Evolutionary conservation across 1,140 invertebrate species (phyloP).

Genomic region (Drosophila bocki): DNA sequence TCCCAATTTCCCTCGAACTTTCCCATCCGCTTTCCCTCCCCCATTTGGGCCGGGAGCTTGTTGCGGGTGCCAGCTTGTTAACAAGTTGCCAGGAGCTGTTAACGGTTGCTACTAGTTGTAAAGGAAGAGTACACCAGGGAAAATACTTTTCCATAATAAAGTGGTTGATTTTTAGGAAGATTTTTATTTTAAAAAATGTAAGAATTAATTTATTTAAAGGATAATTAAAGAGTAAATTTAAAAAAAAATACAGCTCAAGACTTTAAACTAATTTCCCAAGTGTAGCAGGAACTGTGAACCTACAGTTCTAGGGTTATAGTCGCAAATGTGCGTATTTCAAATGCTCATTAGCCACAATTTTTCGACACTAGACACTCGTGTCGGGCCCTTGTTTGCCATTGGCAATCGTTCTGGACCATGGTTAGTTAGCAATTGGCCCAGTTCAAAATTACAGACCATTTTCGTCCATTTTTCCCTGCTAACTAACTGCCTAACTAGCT

Average conservation of each 20-base stretch:
- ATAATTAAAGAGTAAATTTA: too few species aligned
- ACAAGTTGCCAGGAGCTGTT: constrained; percentile 72
- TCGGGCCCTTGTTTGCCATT: constrained; percentile 58
- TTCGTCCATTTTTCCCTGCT: constrained; percentile 54
- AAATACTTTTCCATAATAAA: neutral
- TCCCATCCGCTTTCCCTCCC: constrained; percentile 14
- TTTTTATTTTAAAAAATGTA: neutral
- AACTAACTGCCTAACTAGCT: constrained; percentile 64
- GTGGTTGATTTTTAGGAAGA: neutral
- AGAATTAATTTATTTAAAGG: too few species aligned
- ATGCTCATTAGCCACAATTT: constrained; percentile 79
- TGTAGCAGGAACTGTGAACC: constrained; percentile 11
- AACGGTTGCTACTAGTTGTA: constrained; percentile 50
- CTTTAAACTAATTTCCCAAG: neutral
- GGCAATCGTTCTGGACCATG: constrained; percentile 58
- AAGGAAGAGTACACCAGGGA: constrained; percentile 9
- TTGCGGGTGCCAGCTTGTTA: constrained; percentile 78
- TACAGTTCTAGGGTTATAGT: constrained; percentile 57
- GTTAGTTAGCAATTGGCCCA: constrained; percentile 46
- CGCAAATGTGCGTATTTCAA: constrained; percentile 78
- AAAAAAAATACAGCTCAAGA: fast-evolving
- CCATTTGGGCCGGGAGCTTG: constrained; percentile 29
- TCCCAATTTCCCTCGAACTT: constrained; percentile 25
- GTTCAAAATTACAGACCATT: constrained; percentile 49
- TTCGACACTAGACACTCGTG: constrained; percentile 62